Base-by-base conservation (phyloP, 2,888 invertebrate species). In the Habroteleia sp. region DNA sequence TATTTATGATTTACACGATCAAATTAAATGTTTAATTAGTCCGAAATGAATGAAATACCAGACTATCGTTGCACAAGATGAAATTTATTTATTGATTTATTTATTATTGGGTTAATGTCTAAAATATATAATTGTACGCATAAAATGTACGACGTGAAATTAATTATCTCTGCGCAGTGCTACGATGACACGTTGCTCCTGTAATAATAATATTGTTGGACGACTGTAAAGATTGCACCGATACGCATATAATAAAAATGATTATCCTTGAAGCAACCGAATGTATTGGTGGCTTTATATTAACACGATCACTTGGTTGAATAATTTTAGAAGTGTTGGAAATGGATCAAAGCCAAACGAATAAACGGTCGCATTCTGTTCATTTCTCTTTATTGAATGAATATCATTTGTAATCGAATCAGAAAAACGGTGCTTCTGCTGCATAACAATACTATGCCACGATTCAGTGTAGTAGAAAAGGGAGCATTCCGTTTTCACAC, bases 341-440 rank as follows among this genome's bases (percentile, higher is more conserved):
- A 62, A 62, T 62, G 63, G 63, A 63, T 50, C 63, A 63, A 63
- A 63, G 63, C 63, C 63, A 63, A 50, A 31, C 31, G 41, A 41
- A 31, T 41, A 63, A 63, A 41, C 31, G 50, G 50, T 25, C 33
- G 41, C 13, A 23, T 41, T 39, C 27, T 11, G 37, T 31, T 8
- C 23, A 25, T 68, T 50, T 56, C 27, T 58, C 41, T 60, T 56
- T 25, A 46, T 54, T 46, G 35, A 71, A 46, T 39, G 54, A 62
- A 54, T 54, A 63, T 63, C 56, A 63, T 56, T 54, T 63, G 62
- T 71, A 71, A 71, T 62, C 62, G 62, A 71, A 62, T 56, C 39
- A 72, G 25, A 48, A 35, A 8, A 31, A 42, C 46, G 63, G 1
- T 39, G 39, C 48, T 11, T 41, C 13, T 16, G 8, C 17, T 72